phyloP scores from a whole-genome alignment of 2,797 vertebrate species.

The Acrossocheilus fasciatus region DNA sequence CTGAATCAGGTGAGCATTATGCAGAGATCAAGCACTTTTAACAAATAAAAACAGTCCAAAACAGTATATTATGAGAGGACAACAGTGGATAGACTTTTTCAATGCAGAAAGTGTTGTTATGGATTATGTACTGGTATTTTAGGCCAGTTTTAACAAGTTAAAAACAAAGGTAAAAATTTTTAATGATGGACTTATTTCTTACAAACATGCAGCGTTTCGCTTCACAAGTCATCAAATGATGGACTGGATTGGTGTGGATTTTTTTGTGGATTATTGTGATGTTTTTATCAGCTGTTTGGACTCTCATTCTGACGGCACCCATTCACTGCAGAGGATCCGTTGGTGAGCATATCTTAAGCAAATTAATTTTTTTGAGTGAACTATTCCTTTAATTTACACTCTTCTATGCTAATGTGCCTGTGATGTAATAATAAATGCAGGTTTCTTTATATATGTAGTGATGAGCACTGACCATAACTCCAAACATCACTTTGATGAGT shows the following conservation, averaged over 20 bases:
- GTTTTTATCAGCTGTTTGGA: background rate
- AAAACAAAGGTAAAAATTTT: too few relatives aligned
- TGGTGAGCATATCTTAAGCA: background rate
- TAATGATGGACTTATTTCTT: background rate
- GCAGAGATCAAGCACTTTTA: background rate
- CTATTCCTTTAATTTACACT: background rate
- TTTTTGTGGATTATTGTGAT: background rate
- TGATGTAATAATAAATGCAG: background rate
- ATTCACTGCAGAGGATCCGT: background rate
- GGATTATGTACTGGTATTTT: background rate
- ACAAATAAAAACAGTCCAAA: background rate
- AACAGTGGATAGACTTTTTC: background rate
- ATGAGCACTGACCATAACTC: conserved; percentile 89
- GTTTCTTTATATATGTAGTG: conserved; percentile 1
- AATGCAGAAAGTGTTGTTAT: background rate
- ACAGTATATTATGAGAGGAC: background rate
- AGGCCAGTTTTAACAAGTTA: background rate
- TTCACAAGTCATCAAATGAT: background rate
- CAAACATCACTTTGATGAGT: conserved; percentile 98
- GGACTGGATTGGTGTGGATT: background rate
- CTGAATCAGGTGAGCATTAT: background rate
- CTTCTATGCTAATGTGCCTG: background rate
- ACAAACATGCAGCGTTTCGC: background rate
- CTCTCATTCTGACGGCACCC: background rate
- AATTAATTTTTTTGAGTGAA: background rate